Evolutionary conservation across 2,797 vertebrate species (phyloP).

Genomic region (Arremon aurantiirostris): DNA sequence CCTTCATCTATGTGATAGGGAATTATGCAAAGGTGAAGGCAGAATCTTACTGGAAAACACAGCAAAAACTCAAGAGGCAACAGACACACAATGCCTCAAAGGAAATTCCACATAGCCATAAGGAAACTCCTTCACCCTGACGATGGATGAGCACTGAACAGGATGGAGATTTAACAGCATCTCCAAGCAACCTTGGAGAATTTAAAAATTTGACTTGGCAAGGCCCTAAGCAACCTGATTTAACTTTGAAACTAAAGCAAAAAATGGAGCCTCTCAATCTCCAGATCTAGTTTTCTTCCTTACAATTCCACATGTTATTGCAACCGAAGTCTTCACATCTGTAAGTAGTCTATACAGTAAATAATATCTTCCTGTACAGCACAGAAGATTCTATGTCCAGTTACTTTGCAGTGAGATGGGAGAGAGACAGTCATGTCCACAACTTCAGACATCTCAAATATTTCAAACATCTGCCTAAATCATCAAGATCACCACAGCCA

Average conservation of each 20-base stretch:
- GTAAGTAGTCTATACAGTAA: not conserved
- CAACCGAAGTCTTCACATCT: not conserved
- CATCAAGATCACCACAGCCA: not conserved
- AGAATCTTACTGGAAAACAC: not conserved
- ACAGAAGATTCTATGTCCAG: not conserved
- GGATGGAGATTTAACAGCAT: not conserved
- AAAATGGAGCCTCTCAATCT: not conserved
- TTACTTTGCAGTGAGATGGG: not conserved
- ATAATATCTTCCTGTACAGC: not conserved
- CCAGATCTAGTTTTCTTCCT: not conserved
- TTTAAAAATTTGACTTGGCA: not conserved
- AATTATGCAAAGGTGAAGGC: not conserved
- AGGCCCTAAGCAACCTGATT: not conserved
- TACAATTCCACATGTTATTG: not conserved
- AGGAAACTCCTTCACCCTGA: not conserved
- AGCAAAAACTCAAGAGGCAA: not conserved
- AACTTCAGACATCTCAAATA: not conserved
- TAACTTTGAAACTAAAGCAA: not conserved
- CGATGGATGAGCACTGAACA: not conserved
- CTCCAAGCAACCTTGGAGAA: not conserved
- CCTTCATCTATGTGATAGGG: not conserved
- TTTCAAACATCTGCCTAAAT: not conserved
- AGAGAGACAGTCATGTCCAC: not conserved
- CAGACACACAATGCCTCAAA: not conserved
- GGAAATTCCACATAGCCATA: not conserved